A percentile compares a stretch with the other conserved stretches of the same genome.
phyloP scores from a whole-genome alignment of 1,140 invertebrate species.

The Coelopa frigida region DNA sequence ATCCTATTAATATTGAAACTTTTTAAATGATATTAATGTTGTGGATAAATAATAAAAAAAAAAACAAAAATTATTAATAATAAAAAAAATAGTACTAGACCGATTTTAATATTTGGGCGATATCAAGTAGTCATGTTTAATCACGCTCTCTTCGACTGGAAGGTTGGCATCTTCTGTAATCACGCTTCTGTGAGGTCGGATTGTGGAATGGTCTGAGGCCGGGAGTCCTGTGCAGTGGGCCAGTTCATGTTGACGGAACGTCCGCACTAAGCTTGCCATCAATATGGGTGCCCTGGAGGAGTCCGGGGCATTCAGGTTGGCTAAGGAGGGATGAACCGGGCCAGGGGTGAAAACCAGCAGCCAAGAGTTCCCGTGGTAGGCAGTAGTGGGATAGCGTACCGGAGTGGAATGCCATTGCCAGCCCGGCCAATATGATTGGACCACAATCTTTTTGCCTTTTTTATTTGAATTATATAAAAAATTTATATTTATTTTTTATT shows the following conservation, averaged over 20 bases:
- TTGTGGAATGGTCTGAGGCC: conserved; percentile 16
- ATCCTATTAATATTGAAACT: no score
- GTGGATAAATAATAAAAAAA: no score
- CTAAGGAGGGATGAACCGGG: conserved; percentile 91
- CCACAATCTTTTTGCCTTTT: conserved; percentile 15
- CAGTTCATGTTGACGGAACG: conserved; percentile 56
- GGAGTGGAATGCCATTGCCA: conserved; percentile 67
- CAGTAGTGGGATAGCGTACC: conserved; percentile 96
- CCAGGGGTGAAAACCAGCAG: conserved; percentile 95
- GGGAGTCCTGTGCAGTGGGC: conserved; percentile 14
- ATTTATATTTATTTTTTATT: no score
- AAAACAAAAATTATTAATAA: no score
- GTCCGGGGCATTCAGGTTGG: conserved; percentile 75
- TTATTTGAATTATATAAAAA: no score
- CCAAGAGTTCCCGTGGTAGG: conserved; percentile 92
- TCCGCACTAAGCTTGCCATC: conserved; percentile 85
- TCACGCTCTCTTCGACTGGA: conserved; percentile 8
- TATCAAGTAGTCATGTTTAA: no score
- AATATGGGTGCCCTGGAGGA: conserved; percentile 83
- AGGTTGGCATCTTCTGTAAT: conserved; percentile 20
- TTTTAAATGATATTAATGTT: no score
- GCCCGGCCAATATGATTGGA: conserved; percentile 12
- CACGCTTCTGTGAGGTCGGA: conserved; percentile 17
- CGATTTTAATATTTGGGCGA: no score
- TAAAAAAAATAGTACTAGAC: no score